Conservation (phyloP, 2,888 invertebrate genomes). For the Carcina quercana region DNA sequence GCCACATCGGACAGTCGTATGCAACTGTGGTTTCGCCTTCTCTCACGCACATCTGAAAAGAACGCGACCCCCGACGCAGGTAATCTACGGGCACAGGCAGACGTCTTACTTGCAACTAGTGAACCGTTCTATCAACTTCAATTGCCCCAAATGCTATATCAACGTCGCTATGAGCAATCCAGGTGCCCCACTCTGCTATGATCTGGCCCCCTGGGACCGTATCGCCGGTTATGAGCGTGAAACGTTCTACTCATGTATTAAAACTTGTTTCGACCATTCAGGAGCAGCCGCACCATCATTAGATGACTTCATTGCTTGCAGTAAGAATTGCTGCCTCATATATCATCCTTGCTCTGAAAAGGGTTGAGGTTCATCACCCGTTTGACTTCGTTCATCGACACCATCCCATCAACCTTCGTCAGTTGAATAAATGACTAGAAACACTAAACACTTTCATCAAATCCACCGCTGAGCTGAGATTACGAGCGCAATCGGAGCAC, state of each 20-base stretch:
- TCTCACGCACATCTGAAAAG: neutral
- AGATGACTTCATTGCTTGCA: neutral
- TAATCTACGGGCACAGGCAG: neutral
- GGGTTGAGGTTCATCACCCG: neutral
- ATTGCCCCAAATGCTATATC: slow-evolving; percentile 3
- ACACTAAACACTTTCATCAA: too few relatives aligned
- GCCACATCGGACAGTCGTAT: neutral
- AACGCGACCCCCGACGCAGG: neutral
- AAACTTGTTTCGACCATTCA: neutral
- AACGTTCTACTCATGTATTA: neutral
- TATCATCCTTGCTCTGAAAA: neutral
- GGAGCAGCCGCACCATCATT: neutral
- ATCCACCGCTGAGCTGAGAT: too few relatives aligned
- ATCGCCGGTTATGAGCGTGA: neutral
- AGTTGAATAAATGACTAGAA: too few relatives aligned
- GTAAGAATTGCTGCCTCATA: neutral
- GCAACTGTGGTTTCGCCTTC: slow-evolving; percentile 1
- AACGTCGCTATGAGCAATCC: slow-evolving; percentile 2
- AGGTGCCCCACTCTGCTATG: slow-evolving; percentile 1
- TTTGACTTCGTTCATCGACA: too few relatives aligned
- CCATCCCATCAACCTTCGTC: too few relatives aligned
- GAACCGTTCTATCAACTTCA: neutral
- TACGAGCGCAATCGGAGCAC: too few relatives aligned
- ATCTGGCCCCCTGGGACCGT: slow-evolving; percentile 1
- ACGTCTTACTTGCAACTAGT: neutral